Base-by-base conservation (phyloP, 2,888 invertebrate genomes). In the Synanthedon vespiformis region DNA sequence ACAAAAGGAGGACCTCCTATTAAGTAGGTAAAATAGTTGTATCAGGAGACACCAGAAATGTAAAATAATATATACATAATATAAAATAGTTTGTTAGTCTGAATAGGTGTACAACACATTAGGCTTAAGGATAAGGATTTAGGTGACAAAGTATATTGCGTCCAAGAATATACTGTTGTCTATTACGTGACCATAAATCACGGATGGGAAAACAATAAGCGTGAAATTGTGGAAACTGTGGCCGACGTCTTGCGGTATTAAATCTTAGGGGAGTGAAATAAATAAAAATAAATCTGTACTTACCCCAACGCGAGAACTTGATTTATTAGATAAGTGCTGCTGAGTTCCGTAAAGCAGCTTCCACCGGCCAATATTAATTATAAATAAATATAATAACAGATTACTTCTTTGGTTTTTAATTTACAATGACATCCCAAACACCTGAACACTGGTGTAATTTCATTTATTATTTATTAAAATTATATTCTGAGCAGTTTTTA, bases 131-230 rank as follows among this genome's bases (percentile, higher is more conserved):
- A 64, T 68, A 75, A 81, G 86, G 86, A 87, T 87, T 87, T 87
- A 87, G 86, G 83, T 80, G 86, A 81, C 86, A 83, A 81, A 84
- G 68, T 83, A 80, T 87, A 87, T 87, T 87, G 82, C 84, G 77
- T 65, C 76, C 79, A 73, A 81, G 81, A 81, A 74, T 81, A 84
- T 83, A 84, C 77, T 74, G 82, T 77, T 74, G 76, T 80, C 84
- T 81, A 87, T 86, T 87, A 86, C 79, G 67, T 63, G 74, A 62
- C 68, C 80, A 78, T 87, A 87, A 87, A 87, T 87, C 87, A 84
- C 72, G 83, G 87, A 87, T 86, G 86, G 86, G 86, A 86, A 87
- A 87, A 87, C 87, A 87, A 87, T 87, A 86, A 85, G 87, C 87
- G 87, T 86, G 87, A 87, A 87, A 87, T 87, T 86, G 87, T 87